Base-by-base conservation (phyloP, 2,113 vertebrate genomes). In the Mesoclemmys tuberculata region DNA sequence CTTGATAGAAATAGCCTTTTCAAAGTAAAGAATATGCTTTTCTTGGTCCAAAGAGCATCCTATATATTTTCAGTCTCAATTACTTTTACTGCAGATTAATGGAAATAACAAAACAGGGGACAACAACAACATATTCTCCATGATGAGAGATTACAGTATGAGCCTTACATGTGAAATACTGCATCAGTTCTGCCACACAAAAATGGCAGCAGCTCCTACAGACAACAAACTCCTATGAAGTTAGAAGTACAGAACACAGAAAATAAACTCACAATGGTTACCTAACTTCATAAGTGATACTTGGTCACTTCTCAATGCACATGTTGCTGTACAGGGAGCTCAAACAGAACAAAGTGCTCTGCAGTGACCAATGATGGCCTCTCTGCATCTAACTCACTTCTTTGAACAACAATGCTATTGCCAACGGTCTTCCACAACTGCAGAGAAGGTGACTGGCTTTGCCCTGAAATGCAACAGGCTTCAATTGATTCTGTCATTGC, bases 251-350 rank as follows among this genome's bases (percentile, higher is more conserved):
- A 88, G 55, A 75, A 18, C 7, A 31, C 26, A 41, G 11, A 54
- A 8, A 46, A 48, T 5, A 56, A 1, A 78, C 44, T 71, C 64
- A 71, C 19, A 38, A 0, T 26, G 0, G 52, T 90, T 26, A 35
- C 31, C 14, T 75, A 29, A 4, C n/a, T 35, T 87, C 41, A 64
- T 18, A 22, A 54, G 71, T 87, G 58, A n/a, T 61, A 16, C 54
- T 1, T 78, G 5, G 3, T 16, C 4, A 11, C 46, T 82, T 92
- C 90, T 87, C 2, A 1, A 81, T 48, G 29, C 2, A 80, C 5
- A 26, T 19, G 18, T 1, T 29, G 5, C 68, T 94, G 68, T 82
- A 61, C n/a, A 83, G 10, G 2, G 3, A 93, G 2, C 5, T 58
- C 10, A 68, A 68, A 6, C 8, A n/a, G 18, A 68, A 68, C 31